A percentile compares a stretch with the other conserved stretches of the same genome.
Evolutionary conservation across 2,888 invertebrate genomes (phyloP).

Genomic region (Hemaris fuciformis): DNA sequence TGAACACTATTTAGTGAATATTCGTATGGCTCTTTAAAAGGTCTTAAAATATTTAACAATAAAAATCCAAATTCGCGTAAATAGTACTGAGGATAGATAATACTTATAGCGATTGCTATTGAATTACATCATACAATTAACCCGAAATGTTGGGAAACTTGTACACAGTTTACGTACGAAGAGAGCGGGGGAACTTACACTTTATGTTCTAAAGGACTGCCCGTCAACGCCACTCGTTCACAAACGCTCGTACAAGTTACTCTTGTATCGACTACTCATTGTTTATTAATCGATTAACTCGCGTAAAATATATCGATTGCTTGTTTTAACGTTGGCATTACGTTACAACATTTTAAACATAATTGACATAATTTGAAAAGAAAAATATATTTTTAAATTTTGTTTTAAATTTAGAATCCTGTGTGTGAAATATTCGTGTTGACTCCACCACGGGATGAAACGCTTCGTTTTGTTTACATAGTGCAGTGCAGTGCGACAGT

Average conservation of each 20-base stretch:
- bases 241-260: constrained; percentile 44
- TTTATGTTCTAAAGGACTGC: constrained; percentile 53
- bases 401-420: background rate
- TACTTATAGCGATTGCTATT: constrained; percentile 21
- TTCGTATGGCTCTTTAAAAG: no score
- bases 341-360: background rate
- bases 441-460: constrained; percentile 26
- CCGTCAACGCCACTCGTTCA: constrained; percentile 48
- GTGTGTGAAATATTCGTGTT: background rate
- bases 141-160: background rate
- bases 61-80: background rate
- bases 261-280: constrained; percentile 24
- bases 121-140: constrained; percentile 33
- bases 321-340: background rate
- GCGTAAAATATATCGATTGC: background rate
- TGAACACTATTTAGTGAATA: no score
- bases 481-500: constrained; percentile 33
- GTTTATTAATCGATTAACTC: background rate
- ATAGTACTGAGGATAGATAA: no score
- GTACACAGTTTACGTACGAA: constrained; percentile 12
- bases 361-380: background rate
- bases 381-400: background rate
- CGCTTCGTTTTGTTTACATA: constrained; percentile 28
- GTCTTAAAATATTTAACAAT: no score
- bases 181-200: constrained; percentile 37